Conservation (phyloP, 2,797 vertebrate species). For the Agapornis canus region DNA sequence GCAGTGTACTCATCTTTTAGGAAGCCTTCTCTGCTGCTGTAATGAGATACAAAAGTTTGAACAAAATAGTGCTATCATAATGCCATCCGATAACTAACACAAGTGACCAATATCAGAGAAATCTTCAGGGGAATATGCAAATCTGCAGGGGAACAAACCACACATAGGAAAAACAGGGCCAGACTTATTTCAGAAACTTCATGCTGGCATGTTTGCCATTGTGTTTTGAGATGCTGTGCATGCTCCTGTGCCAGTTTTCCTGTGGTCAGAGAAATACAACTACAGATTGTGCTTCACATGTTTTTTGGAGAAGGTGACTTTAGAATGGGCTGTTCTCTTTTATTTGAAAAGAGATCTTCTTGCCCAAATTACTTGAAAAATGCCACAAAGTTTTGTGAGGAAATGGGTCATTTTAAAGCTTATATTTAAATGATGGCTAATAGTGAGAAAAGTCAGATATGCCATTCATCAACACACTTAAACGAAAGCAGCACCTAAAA, state of each 20-base stretch:
- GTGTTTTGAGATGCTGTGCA: background rate
- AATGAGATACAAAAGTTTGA: background rate
- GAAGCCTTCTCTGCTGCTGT: background rate
- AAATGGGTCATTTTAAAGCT: background rate
- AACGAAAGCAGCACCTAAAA: background rate
- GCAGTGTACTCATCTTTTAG: background rate
- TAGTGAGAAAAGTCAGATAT: conserved; percentile 13
- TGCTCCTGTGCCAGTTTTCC: background rate
- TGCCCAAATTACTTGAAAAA: background rate
- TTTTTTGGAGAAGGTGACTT: background rate
- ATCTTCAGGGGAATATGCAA: background rate
- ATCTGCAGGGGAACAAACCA: background rate
- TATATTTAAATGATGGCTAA: background rate
- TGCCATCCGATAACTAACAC: background rate
- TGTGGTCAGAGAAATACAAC: background rate
- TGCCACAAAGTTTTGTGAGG: background rate
- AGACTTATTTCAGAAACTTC: background rate
- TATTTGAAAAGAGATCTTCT: background rate
- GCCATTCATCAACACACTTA: background rate
- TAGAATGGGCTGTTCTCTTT: background rate
- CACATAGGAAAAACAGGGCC: background rate
- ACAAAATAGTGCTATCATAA: background rate
- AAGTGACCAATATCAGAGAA: background rate
- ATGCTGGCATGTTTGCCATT: background rate
- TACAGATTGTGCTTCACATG: background rate